A percentile compares a stretch with the other conserved stretches of the same genome.
Evolutionary conservation across 2,797 vertebrate genomes (phyloP).

Genomic region (Anabacerthia variegaticeps): DNA sequence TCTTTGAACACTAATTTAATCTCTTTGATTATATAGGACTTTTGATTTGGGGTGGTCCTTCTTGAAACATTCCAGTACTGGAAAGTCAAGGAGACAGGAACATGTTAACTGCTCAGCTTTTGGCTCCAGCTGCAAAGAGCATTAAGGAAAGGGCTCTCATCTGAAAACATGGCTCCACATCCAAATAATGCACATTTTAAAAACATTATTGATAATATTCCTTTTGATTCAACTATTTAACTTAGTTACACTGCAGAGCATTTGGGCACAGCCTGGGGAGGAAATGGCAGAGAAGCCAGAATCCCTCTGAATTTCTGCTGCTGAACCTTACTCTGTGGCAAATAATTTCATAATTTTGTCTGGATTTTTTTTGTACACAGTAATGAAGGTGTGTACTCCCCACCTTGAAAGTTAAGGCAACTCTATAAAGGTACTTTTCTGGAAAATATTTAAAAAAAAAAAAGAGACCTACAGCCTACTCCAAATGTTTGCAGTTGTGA

Average conservation of each 20-base stretch:
- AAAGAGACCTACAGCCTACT: background rate
- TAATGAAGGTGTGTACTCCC: background rate
- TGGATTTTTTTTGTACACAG: background rate
- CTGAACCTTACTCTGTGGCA: background rate
- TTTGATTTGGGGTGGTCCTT: background rate
- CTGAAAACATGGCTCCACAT: background rate
- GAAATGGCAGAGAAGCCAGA: fast-evolving
- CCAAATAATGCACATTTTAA: background rate
- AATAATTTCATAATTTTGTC: background rate
- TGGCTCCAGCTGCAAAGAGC: background rate
- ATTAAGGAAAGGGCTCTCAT: background rate
- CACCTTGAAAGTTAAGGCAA: background rate
- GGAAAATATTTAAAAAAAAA: background rate
- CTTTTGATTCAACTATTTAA: background rate
- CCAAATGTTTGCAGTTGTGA: background rate
- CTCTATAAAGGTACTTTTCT: background rate
- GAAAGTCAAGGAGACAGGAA: background rate
- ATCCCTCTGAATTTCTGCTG: background rate
- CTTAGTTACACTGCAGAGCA: background rate
- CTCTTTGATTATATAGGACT: background rate
- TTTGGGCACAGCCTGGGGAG: background rate
- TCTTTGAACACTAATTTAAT: background rate
- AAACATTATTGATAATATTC: too few species aligned
- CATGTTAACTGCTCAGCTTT: background rate
- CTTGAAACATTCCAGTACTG: background rate